Percentiles rank a stretch among this genome's conserved stretches.
phyloP scores from a whole-genome alignment of 2,888 invertebrate genomes.

The Drosophila algonquin region DNA sequence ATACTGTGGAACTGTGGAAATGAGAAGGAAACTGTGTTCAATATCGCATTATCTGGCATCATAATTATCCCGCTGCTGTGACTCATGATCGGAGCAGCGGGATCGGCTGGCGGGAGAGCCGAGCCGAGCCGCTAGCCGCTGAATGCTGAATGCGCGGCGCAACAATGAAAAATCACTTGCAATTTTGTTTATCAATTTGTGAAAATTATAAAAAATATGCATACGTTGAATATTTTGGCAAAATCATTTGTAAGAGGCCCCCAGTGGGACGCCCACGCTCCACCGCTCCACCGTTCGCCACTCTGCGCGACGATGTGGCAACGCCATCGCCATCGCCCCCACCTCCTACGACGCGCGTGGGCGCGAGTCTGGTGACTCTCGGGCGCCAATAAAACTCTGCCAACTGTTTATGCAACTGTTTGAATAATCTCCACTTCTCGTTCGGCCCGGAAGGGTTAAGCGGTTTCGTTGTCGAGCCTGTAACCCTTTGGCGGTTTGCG shows the following conservation, averaged over 20 bases:
- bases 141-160: slow-evolving; percentile 7
- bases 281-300: slow-evolving; percentile 1
- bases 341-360: slow-evolving; percentile 48
- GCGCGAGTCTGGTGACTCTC: slow-evolving; percentile 53
- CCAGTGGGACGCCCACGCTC: slow-evolving; percentile 63
- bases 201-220: slow-evolving; percentile 81
- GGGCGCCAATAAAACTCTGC: slow-evolving; percentile 56
- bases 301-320: slow-evolving; percentile 71
- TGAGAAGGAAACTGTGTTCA: slow-evolving; percentile 62
- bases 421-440: slow-evolving; percentile 47
- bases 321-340: slow-evolving; percentile 44
- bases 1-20: slow-evolving; percentile 20
- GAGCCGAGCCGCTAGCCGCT: slow-evolving; percentile 2
- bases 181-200: slow-evolving; percentile 81
- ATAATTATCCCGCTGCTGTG: slow-evolving; percentile 75
- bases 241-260: slow-evolving; percentile 75
- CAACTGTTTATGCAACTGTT: slow-evolving; percentile 76
- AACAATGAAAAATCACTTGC: slow-evolving; percentile 79
- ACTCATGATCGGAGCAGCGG: slow-evolving; percentile 42
- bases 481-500: slow-evolving; percentile 5
- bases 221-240: slow-evolving; percentile 80
- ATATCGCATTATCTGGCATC: slow-evolving; percentile 82
- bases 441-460: slow-evolving; percentile 25
- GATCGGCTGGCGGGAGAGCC: too few species aligned
- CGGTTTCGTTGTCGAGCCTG: slow-evolving; percentile 13